Base-by-base conservation (phyloP, 2,888 invertebrate genomes). In the Hydrotaea diabolus region DNA sequence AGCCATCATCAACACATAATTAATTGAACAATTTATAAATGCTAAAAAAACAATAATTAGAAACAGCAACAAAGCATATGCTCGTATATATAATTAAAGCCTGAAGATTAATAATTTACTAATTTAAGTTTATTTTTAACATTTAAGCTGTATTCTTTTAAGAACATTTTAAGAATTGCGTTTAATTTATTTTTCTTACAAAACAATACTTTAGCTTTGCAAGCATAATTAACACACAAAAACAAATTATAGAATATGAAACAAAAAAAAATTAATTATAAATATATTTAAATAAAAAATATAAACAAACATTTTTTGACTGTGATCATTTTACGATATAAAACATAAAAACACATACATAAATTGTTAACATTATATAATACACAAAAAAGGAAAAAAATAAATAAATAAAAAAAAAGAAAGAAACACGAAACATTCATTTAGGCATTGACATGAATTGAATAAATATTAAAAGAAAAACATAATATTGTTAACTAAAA, bases 321-420 rank as follows among this genome's bases (percentile, higher is more conserved):
- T 90, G 90, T 90, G 90, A 90, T 90, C 88, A 88, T 88, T 88
- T 90, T 87, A 88, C 86, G 86, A 88, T 87, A 88, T 78, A 86
- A 87, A 78, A 86, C 23, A 46, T 49, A 62, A 31, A 31, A 62
- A 62, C 31, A 62, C 31, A 36, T 64, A 66, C 66, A 66, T 39
- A 21, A 11, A 43, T 39, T 43, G 66, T 66, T 66, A 66, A 39
- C 39, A 43, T 43, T 21, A 66, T 66, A 43, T 43, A 31, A 66
- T 73, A 72, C 74, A 36, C 39, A 81, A 80, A 76, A 77, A 80
- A 17, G 62, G 39, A 77, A 43, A 39, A 31, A 31, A 75, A 69
- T 15, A 21, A 66, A 64, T 36, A 66, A n/a, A 26, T 46, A 46
- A 39, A 31, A 4, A 4, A 31, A 31, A 31, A 31, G 7, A 31